phyloP scores from a whole-genome alignment of 1,140 invertebrate genomes.

The Colletes gigas region DNA sequence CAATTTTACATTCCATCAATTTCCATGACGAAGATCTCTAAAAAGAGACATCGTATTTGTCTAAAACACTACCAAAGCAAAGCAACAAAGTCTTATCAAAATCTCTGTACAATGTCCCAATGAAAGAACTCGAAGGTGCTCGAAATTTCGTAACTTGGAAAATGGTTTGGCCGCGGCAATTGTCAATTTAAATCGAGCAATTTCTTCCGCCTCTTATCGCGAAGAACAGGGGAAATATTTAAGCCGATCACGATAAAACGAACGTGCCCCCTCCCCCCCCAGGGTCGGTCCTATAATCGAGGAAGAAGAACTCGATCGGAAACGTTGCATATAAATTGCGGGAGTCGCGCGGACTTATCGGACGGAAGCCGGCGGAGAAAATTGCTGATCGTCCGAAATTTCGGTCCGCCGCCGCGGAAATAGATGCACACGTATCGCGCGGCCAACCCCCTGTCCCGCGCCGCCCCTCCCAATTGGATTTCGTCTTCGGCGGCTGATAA shows the following conservation, averaged over 20 bases:
- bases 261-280: too few species aligned
- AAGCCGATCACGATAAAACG: conserved; percentile 10
- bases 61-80: too few species aligned
- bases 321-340: conserved; percentile 20
- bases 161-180: background rate
- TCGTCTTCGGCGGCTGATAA: conserved; percentile 43
- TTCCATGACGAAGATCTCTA: too few species aligned
- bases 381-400: conserved; percentile 27
- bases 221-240: background rate
- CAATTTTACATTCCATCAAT: too few species aligned
- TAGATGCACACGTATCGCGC: conserved; percentile 11
- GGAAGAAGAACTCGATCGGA: conserved; percentile 4
- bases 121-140: too few species aligned
- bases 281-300: background rate
- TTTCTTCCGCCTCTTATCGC: background rate
- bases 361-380: conserved; percentile 7
- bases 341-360: conserved; percentile 19
- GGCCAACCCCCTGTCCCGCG: background rate
- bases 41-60: too few species aligned
- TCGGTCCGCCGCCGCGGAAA: conserved; percentile 14
- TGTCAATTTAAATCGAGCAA: background rate
- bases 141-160: too few species aligned
- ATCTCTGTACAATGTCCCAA: too few species aligned
- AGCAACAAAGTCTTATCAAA: too few species aligned
- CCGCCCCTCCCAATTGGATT: conserved; percentile 18